Evolutionary conservation across 2,113 vertebrate species (phyloP).

Genomic region (Trematocara nigrifrons): DNA sequence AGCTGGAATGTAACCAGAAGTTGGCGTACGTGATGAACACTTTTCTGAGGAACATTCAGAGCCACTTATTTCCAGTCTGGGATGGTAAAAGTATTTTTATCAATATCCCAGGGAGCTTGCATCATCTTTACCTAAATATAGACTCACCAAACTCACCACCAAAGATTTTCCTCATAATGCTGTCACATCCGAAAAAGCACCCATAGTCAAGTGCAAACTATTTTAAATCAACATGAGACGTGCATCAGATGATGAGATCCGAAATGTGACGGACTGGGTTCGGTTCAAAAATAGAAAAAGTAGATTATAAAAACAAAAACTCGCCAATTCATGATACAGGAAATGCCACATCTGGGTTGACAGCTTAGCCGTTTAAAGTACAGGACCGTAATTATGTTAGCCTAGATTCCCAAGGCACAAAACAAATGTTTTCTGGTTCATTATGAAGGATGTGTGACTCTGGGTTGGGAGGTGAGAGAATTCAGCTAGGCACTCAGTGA

Average conservation of each 20-base stretch:
- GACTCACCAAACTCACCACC: not conserved
- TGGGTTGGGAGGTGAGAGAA: not conserved
- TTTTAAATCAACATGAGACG: not conserved
- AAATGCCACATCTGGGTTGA: not conserved
- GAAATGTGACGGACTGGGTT: not conserved
- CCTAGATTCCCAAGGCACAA: not conserved
- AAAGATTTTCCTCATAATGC: not conserved
- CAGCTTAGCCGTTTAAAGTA: not conserved
- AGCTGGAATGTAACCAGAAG: slow-evolving; percentile 59
- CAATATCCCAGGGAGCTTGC: not conserved
- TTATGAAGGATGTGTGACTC: not conserved
- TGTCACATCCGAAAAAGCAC: not conserved
- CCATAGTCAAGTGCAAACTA: not conserved
- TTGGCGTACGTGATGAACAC: slow-evolving; percentile 27
- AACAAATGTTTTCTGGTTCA: not conserved
- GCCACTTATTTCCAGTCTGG: not conserved
- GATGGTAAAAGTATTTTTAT: not conserved
- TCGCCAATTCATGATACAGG: not conserved
- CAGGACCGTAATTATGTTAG: not conserved
- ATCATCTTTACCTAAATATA: not conserved
- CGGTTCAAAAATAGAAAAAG: not conserved
- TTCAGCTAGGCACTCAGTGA: not conserved
- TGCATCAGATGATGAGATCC: not conserved
- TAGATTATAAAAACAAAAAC: not conserved
- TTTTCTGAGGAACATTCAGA: not conserved